Evolutionary conservation across 2,888 invertebrate species (phyloP).

Genomic region (Nomada lathburiana): DNA sequence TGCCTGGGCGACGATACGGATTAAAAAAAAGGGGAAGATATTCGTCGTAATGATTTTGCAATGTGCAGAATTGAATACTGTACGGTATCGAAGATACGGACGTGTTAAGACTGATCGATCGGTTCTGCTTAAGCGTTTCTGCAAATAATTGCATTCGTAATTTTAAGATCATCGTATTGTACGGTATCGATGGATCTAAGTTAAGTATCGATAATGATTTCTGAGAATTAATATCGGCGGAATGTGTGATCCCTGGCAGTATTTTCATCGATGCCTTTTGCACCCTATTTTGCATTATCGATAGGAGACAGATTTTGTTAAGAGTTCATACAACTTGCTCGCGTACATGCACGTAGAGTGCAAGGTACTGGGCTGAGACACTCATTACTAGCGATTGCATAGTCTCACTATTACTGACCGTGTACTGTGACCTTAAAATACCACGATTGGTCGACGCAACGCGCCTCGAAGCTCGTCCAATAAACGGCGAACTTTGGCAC

Average conservation of each 20-base stretch:
- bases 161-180: neutral
- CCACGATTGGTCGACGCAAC: slow-evolving; percentile 18
- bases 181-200: too few relatives aligned
- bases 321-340: too few relatives aligned
- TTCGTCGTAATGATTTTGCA: neutral
- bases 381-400: too few relatives aligned
- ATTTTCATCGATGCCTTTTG: too few relatives aligned
- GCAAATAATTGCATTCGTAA: neutral
- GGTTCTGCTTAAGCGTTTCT: neutral
- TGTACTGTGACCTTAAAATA: neutral
- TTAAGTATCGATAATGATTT: too few relatives aligned
- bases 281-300: too few relatives aligned
- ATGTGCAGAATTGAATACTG: neutral
- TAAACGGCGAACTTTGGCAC: slow-evolving; percentile 31
- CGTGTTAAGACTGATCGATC: neutral
- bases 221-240: too few relatives aligned
- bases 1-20: neutral
- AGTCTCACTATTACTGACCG: too few relatives aligned
- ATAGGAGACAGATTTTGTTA: too few relatives aligned
- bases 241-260: too few relatives aligned
- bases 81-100: neutral
- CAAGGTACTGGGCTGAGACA: too few relatives aligned
- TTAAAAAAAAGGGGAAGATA: neutral
- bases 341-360: too few relatives aligned
- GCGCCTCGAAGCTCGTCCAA: slow-evolving; percentile 55